Percentiles rank a stretch among this genome's conserved stretches.
These are phyloP conservation scores for Leucoraja ocellata DNA, from an alignment of 2,797 vertebrate genomes.

Conservation along the genomic window DNA sequence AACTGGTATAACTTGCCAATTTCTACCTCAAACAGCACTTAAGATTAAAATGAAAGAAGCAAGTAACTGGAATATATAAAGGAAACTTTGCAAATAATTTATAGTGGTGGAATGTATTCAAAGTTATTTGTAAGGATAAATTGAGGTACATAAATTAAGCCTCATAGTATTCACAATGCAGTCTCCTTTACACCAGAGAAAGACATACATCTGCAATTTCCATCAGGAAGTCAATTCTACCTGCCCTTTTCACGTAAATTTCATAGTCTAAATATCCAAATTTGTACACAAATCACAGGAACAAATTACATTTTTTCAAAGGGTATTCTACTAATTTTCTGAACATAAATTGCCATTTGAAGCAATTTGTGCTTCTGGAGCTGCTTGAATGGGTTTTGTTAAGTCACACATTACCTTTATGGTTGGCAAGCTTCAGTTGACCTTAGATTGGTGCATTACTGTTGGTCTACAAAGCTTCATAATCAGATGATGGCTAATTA, in stretches of 20 bases:
- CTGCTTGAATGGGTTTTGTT: background rate
- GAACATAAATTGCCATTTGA: constrained; percentile 11
- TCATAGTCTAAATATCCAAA: background rate
- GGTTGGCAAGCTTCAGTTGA: constrained; percentile 18
- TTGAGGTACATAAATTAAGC: background rate
- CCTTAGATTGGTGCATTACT: background rate
- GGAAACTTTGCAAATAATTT: background rate
- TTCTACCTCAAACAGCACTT: background rate
- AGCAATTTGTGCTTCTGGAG: constrained; percentile 7
- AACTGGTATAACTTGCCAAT: background rate
- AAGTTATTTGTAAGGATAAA: background rate
- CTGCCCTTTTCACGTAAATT: background rate
- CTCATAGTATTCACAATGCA: too few species aligned
- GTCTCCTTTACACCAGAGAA: background rate
- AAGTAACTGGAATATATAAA: background rate
- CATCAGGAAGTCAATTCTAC: background rate
- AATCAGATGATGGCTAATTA: constrained; percentile 10
- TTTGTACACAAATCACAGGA: background rate
- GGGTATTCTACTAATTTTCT: background rate
- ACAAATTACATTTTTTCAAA: background rate
- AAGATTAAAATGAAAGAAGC: background rate
- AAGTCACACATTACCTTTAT: constrained; percentile 26
- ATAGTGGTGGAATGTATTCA: background rate
- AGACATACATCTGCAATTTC: background rate
- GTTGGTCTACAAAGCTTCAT: background rate